These are phyloP conservation scores for Andrena dorsata DNA, from an alignment of 2,888 invertebrate genomes.

Conservation along the genomic window DNA sequence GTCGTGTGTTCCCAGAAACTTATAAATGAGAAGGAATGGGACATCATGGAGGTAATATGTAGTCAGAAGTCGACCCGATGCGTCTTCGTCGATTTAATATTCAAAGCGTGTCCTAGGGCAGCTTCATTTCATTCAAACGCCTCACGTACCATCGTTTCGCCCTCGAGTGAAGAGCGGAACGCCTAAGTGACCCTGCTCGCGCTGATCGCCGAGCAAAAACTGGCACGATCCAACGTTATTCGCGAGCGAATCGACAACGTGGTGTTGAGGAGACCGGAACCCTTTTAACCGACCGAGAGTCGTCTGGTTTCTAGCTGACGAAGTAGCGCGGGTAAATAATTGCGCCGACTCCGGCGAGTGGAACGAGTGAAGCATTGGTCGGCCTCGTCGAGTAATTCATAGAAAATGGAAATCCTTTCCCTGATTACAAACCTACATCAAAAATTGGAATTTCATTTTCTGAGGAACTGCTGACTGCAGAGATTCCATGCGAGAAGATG, in stretches of 20 bases:
- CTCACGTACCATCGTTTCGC: constrained; percentile 11
- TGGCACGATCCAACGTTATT: background rate
- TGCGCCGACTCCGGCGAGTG: background rate
- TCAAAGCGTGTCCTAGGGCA: background rate
- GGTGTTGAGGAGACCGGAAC: background rate
- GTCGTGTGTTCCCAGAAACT: too few relatives aligned
- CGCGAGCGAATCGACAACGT: background rate
- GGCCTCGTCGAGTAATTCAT: background rate
- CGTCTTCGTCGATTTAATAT: background rate
- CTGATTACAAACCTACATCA: too few relatives aligned
- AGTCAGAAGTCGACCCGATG: background rate
- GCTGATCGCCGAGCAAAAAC: background rate
- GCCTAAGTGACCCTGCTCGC: background rate
- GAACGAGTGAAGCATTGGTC: background rate
- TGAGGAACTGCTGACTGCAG: too few relatives aligned
- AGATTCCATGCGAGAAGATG: too few relatives aligned
- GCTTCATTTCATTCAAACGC: background rate
- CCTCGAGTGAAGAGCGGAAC: background rate
- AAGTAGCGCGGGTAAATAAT: constrained; percentile 15
- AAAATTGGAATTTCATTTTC: too few relatives aligned
- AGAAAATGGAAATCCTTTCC: too few relatives aligned
- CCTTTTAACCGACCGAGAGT: background rate
- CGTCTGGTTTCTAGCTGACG: background rate
- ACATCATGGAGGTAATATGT: too few relatives aligned
- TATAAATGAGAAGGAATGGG: too few relatives aligned